These are phyloP conservation scores for Drosophila siamana DNA, from an alignment of 2,888 invertebrate genomes.

Conservation along the genomic window DNA sequence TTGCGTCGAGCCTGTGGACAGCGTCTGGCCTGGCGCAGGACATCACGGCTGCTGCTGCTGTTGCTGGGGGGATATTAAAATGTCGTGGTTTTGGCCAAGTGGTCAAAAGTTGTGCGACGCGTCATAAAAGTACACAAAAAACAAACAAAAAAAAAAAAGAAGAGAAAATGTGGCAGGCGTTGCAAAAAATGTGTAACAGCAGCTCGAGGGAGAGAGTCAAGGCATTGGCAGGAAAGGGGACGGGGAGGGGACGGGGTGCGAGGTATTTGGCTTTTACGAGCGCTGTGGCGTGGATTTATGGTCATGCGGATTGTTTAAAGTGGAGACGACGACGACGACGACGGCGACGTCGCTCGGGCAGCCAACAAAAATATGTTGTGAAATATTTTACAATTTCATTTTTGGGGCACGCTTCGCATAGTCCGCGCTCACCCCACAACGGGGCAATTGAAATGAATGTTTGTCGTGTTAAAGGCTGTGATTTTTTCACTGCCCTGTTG, in stretches of 20 bases:
- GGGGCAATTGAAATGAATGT: conserved; percentile 75
- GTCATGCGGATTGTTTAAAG: conserved; percentile 75
- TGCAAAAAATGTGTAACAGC: conserved; percentile 37
- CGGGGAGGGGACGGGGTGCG: neutral
- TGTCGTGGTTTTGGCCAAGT: conserved; percentile 73
- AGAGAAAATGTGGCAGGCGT: conserved; percentile 2
- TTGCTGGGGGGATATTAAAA: conserved; percentile 69
- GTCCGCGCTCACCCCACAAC: conserved; percentile 41
- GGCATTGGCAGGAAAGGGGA: too few species aligned
- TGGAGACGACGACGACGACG: conserved; percentile 53
- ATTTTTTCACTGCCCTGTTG: conserved; percentile 42
- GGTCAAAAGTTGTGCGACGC: conserved; percentile 74
- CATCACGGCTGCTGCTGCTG: conserved; percentile 2
- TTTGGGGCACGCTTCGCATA: conserved; percentile 51
- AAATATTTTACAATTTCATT: conserved; percentile 75
- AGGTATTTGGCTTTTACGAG: conserved; percentile 51
- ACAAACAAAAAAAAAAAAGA: neutral
- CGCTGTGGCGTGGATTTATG: conserved; percentile 66
- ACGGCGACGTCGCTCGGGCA: conserved; percentile 2
- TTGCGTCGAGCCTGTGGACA: conserved; percentile 27
- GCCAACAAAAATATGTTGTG: conserved; percentile 74
- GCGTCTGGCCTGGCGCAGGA: conserved; percentile 17
- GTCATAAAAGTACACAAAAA: conserved; percentile 60
- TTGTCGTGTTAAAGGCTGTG: conserved; percentile 73
- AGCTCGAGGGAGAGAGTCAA: too few species aligned